phyloP scores from a whole-genome alignment of 2,888 invertebrate species.

The Shargacucullia verbasci region DNA sequence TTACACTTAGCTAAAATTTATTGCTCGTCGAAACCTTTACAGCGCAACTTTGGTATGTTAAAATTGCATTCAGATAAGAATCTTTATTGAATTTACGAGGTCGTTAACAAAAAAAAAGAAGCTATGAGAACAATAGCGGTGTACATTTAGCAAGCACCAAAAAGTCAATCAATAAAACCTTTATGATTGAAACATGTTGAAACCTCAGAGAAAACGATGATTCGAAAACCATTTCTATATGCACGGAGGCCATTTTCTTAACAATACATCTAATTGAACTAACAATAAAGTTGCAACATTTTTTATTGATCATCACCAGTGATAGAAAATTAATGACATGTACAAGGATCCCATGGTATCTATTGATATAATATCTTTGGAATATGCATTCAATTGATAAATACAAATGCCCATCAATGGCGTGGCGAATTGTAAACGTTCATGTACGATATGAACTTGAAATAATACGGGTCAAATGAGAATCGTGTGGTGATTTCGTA shows the following conservation, averaged over 20 bases:
- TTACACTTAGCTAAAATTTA: too few relatives aligned
- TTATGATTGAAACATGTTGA: constrained; percentile 12
- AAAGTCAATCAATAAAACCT: constrained; percentile 18
- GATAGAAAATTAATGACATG: constrained; percentile 47
- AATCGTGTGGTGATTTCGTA: constrained; percentile 43
- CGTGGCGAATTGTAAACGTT: constrained; percentile 38
- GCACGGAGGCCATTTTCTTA: constrained; percentile 29
- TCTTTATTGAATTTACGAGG: constrained; percentile 10
- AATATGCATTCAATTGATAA: constrained; percentile 22
- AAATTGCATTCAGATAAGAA: neutral
- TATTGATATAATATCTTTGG: constrained; percentile 19
- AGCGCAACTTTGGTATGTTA: neutral
- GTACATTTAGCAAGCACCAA: constrained; percentile 13
- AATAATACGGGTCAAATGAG: constrained; percentile 37
- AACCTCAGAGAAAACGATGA: constrained; percentile 30
- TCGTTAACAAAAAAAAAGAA: constrained; percentile 6
- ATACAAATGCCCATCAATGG: constrained; percentile 28
- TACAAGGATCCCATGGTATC: constrained; percentile 47
- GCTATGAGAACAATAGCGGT: neutral
- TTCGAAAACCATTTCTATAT: constrained; percentile 12
- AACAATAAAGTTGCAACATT: constrained; percentile 55
- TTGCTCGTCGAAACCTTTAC: neutral
- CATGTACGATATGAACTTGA: constrained; percentile 44
- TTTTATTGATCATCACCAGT: constrained; percentile 42
- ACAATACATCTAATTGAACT: constrained; percentile 61